Evolutionary conservation across 2,113 vertebrate genomes (phyloP).

Genomic region (Bambusicola thoracicus): DNA sequence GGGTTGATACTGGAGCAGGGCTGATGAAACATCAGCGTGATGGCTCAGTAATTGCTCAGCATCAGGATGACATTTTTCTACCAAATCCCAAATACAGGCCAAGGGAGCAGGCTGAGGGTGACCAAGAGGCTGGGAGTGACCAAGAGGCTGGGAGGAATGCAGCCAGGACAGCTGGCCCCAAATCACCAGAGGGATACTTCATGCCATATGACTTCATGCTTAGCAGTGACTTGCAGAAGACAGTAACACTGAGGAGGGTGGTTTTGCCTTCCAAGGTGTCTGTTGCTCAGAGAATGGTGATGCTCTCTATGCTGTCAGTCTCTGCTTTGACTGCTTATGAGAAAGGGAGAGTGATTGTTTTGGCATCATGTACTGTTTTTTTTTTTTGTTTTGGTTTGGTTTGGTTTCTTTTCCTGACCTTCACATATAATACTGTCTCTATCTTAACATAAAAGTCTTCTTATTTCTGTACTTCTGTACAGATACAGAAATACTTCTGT

Average conservation of each 20-base stretch:
- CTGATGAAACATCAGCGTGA: background rate
- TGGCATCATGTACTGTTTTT: too few relatives aligned
- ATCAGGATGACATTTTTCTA: background rate
- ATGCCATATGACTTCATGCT: background rate
- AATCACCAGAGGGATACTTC: background rate
- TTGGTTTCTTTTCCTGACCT: background rate
- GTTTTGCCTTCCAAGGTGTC: background rate
- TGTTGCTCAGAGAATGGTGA: background rate
- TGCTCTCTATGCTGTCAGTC: background rate
- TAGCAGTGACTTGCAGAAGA: background rate
- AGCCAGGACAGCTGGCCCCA: background rate
- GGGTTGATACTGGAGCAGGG: background rate
- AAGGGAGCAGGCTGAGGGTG: rapidly evolving
- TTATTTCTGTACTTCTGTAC: background rate
- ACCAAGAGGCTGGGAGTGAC: background rate
- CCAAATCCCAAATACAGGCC: background rate
- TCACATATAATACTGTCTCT: background rate
- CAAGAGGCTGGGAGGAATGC: background rate
- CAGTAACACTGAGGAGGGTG: rapidly evolving
- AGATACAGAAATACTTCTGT: too few relatives aligned
- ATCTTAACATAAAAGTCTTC: background rate
- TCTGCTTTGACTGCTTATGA: background rate
- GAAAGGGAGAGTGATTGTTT: background rate
- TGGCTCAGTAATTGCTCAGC: background rate
- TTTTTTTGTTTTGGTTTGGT: background rate